Percentiles rank a stretch among this genome's conserved stretches.
Evolutionary conservation across 2,113 vertebrate species (phyloP).

Genomic region (Cyphomyrus discorhynchus): DNA sequence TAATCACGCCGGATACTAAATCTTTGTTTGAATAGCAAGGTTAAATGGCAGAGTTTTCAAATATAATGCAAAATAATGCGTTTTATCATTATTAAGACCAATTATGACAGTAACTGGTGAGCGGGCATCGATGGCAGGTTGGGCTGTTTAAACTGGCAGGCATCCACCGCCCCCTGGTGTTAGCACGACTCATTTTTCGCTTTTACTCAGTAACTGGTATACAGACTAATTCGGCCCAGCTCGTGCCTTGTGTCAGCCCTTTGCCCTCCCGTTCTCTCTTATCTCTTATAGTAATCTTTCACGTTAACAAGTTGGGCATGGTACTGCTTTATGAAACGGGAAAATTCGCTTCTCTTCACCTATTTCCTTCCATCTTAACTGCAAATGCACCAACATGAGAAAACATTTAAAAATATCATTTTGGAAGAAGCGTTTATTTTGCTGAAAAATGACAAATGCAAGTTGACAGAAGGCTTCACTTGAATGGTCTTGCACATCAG

Average conservation of each 20-base stretch:
- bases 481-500: neutral
- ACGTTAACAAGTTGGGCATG: neutral
- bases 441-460: neutral
- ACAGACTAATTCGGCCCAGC: neutral
- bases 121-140: neutral
- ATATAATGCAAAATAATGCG: neutral
- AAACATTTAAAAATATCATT: neutral
- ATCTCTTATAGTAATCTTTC: neutral
- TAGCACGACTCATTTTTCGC: neutral
- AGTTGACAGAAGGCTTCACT: neutral
- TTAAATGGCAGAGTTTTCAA: neutral
- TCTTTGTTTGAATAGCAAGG: neutral
- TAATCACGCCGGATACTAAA: neutral
- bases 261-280: neutral
- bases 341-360: neutral
- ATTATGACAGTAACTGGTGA: neutral
- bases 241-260: neutral
- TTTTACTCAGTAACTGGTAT: neutral
- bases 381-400: neutral
- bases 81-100: neutral
- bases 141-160: neutral
- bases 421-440: neutral
- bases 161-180: neutral
- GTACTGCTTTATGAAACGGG: neutral
- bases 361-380: neutral